Conservation (phyloP, 2,113 vertebrate genomes). For the Gnathonemus echidnorhynchus region DNA sequence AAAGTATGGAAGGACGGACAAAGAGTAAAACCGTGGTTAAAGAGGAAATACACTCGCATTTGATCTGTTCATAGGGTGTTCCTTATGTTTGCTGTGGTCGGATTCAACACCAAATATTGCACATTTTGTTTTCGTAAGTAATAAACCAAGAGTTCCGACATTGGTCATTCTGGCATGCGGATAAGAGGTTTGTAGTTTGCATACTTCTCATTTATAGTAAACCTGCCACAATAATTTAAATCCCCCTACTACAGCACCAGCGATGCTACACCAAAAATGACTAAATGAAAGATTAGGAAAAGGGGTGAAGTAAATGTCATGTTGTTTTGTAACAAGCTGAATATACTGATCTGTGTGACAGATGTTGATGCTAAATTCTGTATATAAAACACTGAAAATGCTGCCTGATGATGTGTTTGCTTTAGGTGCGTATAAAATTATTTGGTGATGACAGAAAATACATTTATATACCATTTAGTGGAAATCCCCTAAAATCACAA, state of each 20-base stretch:
- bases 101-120: not conserved
- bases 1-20: not conserved
- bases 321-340: not conserved
- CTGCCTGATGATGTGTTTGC: not conserved
- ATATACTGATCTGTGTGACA: not conserved
- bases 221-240: not conserved
- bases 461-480: not conserved
- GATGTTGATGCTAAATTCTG: not conserved
- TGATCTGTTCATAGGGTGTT: not conserved
- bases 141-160: not conserved
- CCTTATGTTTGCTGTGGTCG: not conserved
- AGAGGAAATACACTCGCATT: not conserved
- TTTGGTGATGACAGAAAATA: not conserved
- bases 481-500: not conserved
- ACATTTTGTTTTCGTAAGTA: not conserved
- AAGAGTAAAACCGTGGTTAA: not conserved
- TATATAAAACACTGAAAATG: not conserved
- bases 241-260: not conserved
- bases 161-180: not conserved
- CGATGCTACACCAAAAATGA: not conserved
- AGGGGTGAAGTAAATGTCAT: not conserved
- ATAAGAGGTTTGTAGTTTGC: not conserved
- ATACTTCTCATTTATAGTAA: not conserved
- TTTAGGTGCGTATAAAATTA: not conserved
- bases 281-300: not conserved